These are phyloP conservation scores for Tor tambroides DNA, from an alignment of 2,113 vertebrate genomes.

Conservation along the genomic window DNA sequence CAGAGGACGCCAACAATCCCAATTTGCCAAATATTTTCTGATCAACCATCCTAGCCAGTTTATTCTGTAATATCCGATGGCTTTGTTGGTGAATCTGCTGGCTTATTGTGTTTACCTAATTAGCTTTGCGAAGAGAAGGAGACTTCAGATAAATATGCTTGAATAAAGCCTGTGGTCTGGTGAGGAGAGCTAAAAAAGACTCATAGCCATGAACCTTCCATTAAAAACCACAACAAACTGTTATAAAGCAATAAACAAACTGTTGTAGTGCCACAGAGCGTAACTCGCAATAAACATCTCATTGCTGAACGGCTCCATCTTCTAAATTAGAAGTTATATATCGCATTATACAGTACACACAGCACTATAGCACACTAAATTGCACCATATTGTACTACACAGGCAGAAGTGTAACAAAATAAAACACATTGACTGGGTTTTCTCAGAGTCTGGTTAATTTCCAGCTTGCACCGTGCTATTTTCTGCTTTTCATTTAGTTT, in stretches of 20 bases:
- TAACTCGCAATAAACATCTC: background rate
- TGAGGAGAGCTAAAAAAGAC: background rate
- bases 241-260: conserved; percentile 12
- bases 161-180: background rate
- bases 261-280: background rate
- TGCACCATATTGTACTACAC: background rate
- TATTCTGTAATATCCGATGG: background rate
- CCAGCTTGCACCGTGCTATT: background rate
- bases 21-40: background rate
- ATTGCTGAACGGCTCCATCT: background rate
- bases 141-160: background rate
- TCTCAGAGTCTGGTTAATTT: background rate
- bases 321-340: conserved; percentile 6
- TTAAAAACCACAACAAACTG: background rate
- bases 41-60: background rate
- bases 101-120: background rate
- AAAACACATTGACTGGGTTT: background rate
- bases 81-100: conserved; percentile 3
- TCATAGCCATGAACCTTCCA: background rate
- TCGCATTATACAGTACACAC: background rate
- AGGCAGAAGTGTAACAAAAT: background rate
- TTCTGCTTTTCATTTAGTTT: background rate
- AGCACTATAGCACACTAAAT: background rate
- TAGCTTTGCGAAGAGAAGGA: background rate
- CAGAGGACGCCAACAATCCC: background rate